Base-by-base conservation (phyloP, 2,888 invertebrate genomes). In the Mycogona germanica region DNA sequence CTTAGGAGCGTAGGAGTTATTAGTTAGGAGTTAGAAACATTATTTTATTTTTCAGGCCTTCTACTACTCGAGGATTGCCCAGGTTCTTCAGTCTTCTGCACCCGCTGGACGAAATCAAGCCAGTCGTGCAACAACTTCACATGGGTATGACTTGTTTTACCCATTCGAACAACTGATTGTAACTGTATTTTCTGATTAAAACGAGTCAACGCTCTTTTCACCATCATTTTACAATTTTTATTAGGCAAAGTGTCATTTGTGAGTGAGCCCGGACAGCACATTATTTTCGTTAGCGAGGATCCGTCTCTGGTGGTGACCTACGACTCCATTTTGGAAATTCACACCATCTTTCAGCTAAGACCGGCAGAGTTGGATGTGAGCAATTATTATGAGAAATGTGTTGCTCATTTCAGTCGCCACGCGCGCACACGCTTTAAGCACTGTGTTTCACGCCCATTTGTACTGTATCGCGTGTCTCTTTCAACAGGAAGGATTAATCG, bases 41-140 rank as follows among this genome's bases (percentile, higher is more conserved):
- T n/a, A 40, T 23, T 29, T 17, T 55, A 58, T 3, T 40, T 40
- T 19, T n/a, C 7, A 40, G 7, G n/a, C n/a, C n/a, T 40, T 9
- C n/a, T 40, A 9, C 5, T 40, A 6, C n/a, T 40, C 17, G 21
- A 40, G n/a, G 41, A 38, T 74, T 85, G 64, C 87, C 92, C 0
- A 80, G 84, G 0, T 76, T 92, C 46, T 95, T 87, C 69, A 88
- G 89, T 7, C 71, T 95, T 55, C 76, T 83, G 1, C 91, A 93
- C 75, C 93, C 93, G 0, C 71, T 93, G 51, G 88, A 95, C 68
- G 93, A 95, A 71, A 82, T 91, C 26, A 82, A 84, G 53, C 93
- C 93, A 0, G 78, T 93, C 32, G 71, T 87, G 6, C 47, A 47
- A 6, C 21, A 28, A 14, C 32, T 50, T 28, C 2, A 48, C 12